Evolutionary conservation across 2,113 vertebrate species (phyloP).

Genomic region (Phoxinus phoxinus): DNA sequence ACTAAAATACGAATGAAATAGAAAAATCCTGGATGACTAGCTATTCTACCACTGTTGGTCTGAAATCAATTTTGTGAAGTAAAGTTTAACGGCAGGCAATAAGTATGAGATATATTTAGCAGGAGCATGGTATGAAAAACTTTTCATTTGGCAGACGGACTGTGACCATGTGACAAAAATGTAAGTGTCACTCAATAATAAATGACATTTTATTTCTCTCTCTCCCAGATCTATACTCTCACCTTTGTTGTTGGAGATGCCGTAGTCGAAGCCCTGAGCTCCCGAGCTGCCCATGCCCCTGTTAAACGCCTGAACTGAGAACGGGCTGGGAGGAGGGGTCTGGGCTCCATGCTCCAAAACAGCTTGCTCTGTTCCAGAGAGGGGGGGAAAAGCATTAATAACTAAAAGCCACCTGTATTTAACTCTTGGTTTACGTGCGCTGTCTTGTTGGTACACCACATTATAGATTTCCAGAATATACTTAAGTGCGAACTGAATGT

Average conservation of each 20-base stretch:
- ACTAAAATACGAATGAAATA: background rate
- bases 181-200: background rate
- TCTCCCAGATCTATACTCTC: slow-evolving; percentile 54
- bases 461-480: background rate
- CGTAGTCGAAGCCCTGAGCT: slow-evolving; percentile 96
- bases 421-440: background rate
- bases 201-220: background rate
- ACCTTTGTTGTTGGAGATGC: slow-evolving; percentile 98
- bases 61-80: background rate
- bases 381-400: background rate
- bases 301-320: slow-evolving; percentile 94
- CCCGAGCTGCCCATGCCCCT: slow-evolving; percentile 84
- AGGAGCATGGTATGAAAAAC: background rate
- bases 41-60: background rate
- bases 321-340: slow-evolving; percentile 96
- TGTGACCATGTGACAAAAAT: background rate
- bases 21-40: background rate
- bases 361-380: slow-evolving; percentile 84
- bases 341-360: slow-evolving; percentile 90
- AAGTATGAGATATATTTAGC: background rate
- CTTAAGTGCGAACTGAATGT: too few relatives aligned
- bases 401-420: background rate
- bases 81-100: background rate
- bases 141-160: background rate
- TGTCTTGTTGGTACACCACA: too few relatives aligned